These are phyloP conservation scores for Rhinoraja longicauda DNA, from an alignment of 2,797 vertebrate species.

Conservation along the genomic window DNA sequence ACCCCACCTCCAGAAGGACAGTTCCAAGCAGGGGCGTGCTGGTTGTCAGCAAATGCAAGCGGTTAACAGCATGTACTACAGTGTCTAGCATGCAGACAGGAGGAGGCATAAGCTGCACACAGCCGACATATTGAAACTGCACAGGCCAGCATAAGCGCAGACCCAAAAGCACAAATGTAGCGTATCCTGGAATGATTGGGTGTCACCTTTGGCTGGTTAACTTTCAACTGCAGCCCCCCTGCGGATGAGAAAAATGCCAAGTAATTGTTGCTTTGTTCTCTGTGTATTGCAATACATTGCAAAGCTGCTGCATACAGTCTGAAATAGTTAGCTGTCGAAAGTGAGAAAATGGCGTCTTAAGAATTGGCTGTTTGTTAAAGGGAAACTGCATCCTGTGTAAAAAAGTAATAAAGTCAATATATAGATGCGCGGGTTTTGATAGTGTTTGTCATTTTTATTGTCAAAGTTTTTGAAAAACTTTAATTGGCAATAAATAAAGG, in stretches of 20 bases:
- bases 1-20: slow-evolving; percentile 49
- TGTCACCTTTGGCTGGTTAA: slow-evolving; percentile 79
- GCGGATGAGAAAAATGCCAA: slow-evolving; percentile 45
- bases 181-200: slow-evolving; percentile 76
- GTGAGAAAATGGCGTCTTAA: slow-evolving; percentile 89
- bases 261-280: slow-evolving; percentile 48
- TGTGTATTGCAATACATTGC: slow-evolving; percentile 55
- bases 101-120: slow-evolving; percentile 67
- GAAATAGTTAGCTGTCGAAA: slow-evolving; percentile 68
- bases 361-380: slow-evolving; percentile 63
- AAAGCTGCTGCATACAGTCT: slow-evolving; percentile 56
- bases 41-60: slow-evolving; percentile 46
- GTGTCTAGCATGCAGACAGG: slow-evolving; percentile 73
- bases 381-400: slow-evolving; percentile 46
- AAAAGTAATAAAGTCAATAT: slow-evolving; percentile 39
- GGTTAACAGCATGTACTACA: slow-evolving; percentile 52
- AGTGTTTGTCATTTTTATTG: neutral
- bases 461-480: neutral
- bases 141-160: slow-evolving; percentile 52
- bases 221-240: slow-evolving; percentile 49
- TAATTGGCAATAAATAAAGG: neutral
- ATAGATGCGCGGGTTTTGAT: slow-evolving; percentile 12
- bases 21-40: slow-evolving; percentile 49
- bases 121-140: slow-evolving; percentile 75
- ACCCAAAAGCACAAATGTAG: slow-evolving; percentile 67